Conservation (phyloP, 2,797 vertebrate species). For the Siniperca undulata region DNA sequence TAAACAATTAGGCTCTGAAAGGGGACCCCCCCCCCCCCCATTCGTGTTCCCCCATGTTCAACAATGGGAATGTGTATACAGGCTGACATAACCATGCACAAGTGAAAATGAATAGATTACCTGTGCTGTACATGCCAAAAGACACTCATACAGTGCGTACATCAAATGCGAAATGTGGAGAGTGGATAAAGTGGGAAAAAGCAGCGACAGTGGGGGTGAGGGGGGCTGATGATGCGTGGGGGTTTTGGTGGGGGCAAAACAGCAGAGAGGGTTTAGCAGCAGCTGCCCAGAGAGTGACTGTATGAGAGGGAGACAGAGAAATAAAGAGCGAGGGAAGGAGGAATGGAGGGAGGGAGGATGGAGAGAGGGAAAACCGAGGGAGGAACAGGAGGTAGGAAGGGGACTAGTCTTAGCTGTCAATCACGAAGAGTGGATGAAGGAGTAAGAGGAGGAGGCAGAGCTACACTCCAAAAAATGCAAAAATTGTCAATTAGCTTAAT, state of each 20-base stretch:
- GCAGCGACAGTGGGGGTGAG: slow-evolving; percentile 34
- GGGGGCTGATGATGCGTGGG: slow-evolving; percentile 27
- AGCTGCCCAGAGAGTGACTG: slow-evolving; percentile 72
- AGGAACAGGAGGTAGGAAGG: not conserved
- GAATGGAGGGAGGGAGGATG: not conserved
- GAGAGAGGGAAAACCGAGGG: slow-evolving; percentile 34
- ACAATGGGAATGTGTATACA: not conserved
- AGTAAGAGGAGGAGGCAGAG: slow-evolving; percentile 24
- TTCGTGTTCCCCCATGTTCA: not conserved
- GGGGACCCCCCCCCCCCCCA: not conserved
- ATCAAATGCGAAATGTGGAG: slow-evolving; percentile 1
- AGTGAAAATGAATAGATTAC: not conserved
- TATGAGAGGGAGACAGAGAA: slow-evolving; percentile 16
- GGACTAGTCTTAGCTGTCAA: slow-evolving; percentile 1
- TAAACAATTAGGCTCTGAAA: slow-evolving; percentile 44
- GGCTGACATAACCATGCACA: slow-evolving; percentile 17
- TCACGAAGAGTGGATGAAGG: slow-evolving; percentile 26
- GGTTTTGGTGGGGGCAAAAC: slow-evolving; percentile 22
- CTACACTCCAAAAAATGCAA: slow-evolving; percentile 17
- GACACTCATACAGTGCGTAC: not conserved
- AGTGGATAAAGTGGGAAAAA: slow-evolving; percentile 1
- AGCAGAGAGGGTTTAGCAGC: slow-evolving; percentile 75
- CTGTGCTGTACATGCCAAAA: not conserved
- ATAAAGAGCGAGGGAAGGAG: slow-evolving; percentile 11
- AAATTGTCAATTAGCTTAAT: not conserved